These are phyloP conservation scores for Ruditapes philippinarum DNA, from an alignment of 1,140 invertebrate species.

Conservation along the genomic window DNA sequence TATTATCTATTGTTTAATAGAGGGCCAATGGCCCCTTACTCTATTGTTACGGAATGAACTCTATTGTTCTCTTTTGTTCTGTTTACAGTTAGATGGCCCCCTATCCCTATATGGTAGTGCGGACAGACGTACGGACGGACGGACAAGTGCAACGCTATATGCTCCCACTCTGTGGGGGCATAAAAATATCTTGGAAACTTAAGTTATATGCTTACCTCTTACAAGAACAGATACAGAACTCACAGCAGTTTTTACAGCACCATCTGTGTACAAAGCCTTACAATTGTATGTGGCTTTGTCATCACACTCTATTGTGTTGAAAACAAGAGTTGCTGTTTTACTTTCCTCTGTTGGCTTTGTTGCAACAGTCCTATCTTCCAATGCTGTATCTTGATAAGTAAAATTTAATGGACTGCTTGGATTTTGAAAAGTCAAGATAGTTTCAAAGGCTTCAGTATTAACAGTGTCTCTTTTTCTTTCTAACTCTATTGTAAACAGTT, in stretches of 20 bases:
- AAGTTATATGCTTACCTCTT: slow-evolving; percentile 42
- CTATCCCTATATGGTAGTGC: no score
- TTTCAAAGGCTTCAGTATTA: background rate
- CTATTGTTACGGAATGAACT: no score
- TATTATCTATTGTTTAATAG: no score
- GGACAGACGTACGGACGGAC: no score
- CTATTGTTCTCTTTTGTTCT: no score
- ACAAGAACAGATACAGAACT: background rate
- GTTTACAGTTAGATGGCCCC: no score
- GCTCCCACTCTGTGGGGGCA: no score
- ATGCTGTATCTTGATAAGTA: background rate
- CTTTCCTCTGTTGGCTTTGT: background rate
- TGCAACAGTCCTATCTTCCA: background rate
- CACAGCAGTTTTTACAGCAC: background rate
- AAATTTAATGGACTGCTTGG: background rate
- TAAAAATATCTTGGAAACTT: no score
- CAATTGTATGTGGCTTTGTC: slow-evolving; percentile 31
- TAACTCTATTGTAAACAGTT: background rate
- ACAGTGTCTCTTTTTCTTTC: background rate
- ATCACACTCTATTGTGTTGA: slow-evolving; percentile 18
- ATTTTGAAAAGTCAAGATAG: background rate
- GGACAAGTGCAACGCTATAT: no score
- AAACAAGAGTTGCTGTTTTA: background rate
- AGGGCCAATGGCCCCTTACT: no score
- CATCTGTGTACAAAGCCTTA: background rate